Evolutionary conservation across 1,140 invertebrate species (phyloP).

Genomic region (Bombus superbus): DNA sequence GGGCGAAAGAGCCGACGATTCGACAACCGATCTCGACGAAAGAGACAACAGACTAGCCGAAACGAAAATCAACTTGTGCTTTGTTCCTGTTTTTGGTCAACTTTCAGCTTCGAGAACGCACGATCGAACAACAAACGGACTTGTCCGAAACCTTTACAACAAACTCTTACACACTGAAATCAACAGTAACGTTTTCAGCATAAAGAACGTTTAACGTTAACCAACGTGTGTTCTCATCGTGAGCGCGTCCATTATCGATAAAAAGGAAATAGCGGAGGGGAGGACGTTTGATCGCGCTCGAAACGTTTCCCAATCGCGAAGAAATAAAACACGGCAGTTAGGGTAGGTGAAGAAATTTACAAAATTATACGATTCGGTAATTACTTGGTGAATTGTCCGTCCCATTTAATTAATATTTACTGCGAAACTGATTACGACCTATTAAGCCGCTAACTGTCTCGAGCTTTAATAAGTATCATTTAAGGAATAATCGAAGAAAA

Average conservation of each 20-base stretch:
- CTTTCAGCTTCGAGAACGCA: constrained; percentile 8
- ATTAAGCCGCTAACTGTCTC: constrained; percentile 5
- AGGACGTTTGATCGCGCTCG: background rate
- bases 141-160: constrained; percentile 20
- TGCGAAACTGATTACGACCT: background rate
- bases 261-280: background rate
- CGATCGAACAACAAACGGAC: constrained; percentile 53
- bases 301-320: background rate
- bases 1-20: constrained; percentile 39
- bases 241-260: constrained; percentile 1
- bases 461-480: background rate
- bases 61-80: constrained; percentile 40
- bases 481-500: constrained; percentile 13
- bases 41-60: constrained; percentile 54
- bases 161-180: constrained; percentile 39
- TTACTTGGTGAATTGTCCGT: background rate
- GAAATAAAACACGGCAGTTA: background rate
- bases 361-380: background rate
- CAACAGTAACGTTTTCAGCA: constrained; percentile 49
- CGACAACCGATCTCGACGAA: constrained; percentile 53
- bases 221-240: background rate
- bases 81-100: constrained; percentile 13
- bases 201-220: constrained; percentile 37
- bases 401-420: background rate
- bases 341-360: background rate